Evolutionary conservation across 2,113 vertebrate species (phyloP).

Genomic region (Neopipo cinnamomea): DNA sequence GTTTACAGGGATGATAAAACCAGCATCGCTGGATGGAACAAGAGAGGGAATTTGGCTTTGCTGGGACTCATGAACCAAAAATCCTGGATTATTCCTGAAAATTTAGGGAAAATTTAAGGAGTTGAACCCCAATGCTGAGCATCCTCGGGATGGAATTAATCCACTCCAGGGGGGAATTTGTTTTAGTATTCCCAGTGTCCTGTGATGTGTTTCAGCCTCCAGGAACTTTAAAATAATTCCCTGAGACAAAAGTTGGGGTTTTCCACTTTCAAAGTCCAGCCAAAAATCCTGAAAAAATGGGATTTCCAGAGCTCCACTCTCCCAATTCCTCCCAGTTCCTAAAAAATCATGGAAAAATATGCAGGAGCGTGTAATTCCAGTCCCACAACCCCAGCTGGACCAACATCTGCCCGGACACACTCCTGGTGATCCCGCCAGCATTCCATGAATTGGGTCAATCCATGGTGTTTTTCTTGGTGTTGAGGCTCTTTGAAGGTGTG

Average conservation of each 20-base stretch:
- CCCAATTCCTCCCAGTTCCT: not conserved
- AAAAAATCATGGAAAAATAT: rapidly evolving
- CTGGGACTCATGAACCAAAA: rapidly evolving
- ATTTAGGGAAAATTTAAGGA: rapidly evolving
- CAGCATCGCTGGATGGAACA: rapidly evolving
- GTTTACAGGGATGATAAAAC: rapidly evolving
- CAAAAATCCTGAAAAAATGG: not conserved
- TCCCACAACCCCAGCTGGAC: not conserved
- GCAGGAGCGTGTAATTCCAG: rapidly evolving
- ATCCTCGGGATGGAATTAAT: not conserved
- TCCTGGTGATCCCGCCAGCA: rapidly evolving
- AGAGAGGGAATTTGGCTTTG: not conserved
- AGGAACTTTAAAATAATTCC: not conserved
- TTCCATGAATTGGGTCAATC: not conserved
- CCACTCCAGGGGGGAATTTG: rapidly evolving
- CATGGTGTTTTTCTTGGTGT: rapidly evolving
- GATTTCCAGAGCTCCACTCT: rapidly evolving
- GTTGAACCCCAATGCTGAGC: rapidly evolving
- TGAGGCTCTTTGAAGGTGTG: not conserved
- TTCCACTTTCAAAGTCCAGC: not conserved
- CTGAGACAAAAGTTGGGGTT: not conserved
- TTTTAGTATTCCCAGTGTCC: not conserved
- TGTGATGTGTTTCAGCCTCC: rapidly evolving
- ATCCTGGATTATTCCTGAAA: not conserved
- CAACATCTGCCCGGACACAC: rapidly evolving